Conservation (phyloP, 2,797 vertebrate genomes). For the Lepus townsendii region DNA sequence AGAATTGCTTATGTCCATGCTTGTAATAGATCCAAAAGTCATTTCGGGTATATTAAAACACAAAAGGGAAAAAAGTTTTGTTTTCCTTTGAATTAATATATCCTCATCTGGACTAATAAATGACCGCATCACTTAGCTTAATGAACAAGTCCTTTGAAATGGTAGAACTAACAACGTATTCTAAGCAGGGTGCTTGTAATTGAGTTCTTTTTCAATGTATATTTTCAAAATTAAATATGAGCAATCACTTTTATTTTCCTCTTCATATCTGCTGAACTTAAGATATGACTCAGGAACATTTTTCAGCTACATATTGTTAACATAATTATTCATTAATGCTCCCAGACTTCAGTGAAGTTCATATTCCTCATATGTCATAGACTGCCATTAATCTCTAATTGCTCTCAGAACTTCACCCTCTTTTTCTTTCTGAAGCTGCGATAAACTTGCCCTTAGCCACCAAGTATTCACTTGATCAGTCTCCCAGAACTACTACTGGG, state of each 20-base stretch:
- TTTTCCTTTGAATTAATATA: background rate
- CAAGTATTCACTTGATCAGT: background rate
- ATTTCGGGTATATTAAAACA: background rate
- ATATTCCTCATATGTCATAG: background rate
- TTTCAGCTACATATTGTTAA: background rate
- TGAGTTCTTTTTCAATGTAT: conserved; percentile 2
- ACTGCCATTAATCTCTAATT: conserved; percentile 4
- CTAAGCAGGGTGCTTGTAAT: background rate
- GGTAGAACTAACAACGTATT: background rate
- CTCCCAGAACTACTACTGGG: background rate
- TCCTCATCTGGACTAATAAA: background rate
- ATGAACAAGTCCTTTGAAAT: conserved; percentile 50
- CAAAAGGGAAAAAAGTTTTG: background rate
- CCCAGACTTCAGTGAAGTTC: background rate
- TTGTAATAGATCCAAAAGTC: conserved; percentile 29
- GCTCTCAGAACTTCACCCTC: background rate
- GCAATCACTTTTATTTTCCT: background rate
- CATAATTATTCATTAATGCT: background rate
- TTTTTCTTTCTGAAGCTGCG: conserved; percentile 24
- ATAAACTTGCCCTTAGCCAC: background rate
- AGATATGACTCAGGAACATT: background rate
- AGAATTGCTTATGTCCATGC: background rate
- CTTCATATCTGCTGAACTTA: background rate
- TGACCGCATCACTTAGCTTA: background rate
- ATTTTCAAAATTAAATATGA: conserved; percentile 16